Percentiles rank a stretch among this genome's conserved stretches.
Conservation (phyloP, 2,797 vertebrate species). For the Molothrus ater region DNA sequence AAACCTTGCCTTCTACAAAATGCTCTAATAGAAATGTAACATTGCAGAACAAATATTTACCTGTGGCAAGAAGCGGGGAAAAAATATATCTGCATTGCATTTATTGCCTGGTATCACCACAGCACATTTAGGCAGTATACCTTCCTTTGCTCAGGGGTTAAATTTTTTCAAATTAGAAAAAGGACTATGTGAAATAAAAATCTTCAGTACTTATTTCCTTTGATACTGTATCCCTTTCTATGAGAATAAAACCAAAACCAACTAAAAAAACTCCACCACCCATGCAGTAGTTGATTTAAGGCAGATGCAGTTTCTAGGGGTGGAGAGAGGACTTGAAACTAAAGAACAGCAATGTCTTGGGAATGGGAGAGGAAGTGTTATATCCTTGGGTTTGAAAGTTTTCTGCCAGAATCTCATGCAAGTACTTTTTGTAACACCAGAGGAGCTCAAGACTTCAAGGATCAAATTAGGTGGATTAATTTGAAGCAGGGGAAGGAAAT, state of each 20-base stretch:
- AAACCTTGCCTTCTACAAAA: background rate
- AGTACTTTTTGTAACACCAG: background rate
- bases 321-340: background rate
- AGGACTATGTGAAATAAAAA: background rate
- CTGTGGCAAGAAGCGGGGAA: background rate
- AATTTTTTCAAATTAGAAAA: background rate
- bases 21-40: background rate
- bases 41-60: background rate
- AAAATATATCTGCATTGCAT: background rate
- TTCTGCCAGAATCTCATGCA: background rate
- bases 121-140: background rate
- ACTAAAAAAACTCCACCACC: background rate
- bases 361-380: background rate
- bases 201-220: background rate
- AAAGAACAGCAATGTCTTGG: background rate
- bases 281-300: conserved; percentile 36
- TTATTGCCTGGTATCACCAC: background rate
- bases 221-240: background rate
- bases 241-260: conserved; percentile 10
- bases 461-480: background rate
- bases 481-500: background rate
- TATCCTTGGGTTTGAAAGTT: background rate
- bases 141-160: background rate
- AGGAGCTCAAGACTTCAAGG: background rate
- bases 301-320: background rate